A percentile compares a stretch with the other conserved stretches of the same genome.
Conservation (phyloP, 2,888 invertebrate species). For the Priocnemis perturbator region DNA sequence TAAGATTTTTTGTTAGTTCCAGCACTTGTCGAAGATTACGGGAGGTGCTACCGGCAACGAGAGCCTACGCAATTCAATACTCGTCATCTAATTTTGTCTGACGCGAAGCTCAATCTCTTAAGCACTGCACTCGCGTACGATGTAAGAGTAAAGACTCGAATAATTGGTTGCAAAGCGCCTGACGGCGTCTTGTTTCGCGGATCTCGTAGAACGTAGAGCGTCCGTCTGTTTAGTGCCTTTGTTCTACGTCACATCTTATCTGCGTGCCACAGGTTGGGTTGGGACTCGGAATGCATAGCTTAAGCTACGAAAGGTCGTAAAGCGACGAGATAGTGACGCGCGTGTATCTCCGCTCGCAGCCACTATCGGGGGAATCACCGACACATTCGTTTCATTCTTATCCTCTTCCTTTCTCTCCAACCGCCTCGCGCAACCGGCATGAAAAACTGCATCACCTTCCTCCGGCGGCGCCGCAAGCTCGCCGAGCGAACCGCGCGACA, state of each 20-base stretch:
- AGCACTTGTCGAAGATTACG: no score
- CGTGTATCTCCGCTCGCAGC: conserved; percentile 3
- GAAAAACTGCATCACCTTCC: conserved; percentile 17
- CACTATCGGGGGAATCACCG: conserved; percentile 14
- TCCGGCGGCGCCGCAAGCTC: no score
- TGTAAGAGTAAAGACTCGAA: no score
- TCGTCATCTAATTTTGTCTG: no score
- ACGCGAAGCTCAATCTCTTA: no score
- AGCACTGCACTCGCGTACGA: no score
- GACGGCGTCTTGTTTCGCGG: no score
- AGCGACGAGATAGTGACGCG: conserved; percentile 17
- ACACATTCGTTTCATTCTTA: conserved; percentile 7
- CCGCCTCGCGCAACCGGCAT: neutral
- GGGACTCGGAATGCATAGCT: conserved; percentile 11
- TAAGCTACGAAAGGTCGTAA: conserved; percentile 18
- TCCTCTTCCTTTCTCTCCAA: conserved; percentile 6
- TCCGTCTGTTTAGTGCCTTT: conserved; percentile 16
- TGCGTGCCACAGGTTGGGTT: conserved; percentile 10
- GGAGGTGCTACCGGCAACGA: no score
- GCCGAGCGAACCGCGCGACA: neutral
- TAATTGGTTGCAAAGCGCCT: no score
- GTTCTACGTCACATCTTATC: conserved; percentile 19
- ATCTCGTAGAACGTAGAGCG: neutral
- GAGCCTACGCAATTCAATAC: no score
- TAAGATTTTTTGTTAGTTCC: no score